Evolutionary conservation across 2,888 invertebrate genomes (phyloP).

Genomic region (Vanessa cardui): DNA sequence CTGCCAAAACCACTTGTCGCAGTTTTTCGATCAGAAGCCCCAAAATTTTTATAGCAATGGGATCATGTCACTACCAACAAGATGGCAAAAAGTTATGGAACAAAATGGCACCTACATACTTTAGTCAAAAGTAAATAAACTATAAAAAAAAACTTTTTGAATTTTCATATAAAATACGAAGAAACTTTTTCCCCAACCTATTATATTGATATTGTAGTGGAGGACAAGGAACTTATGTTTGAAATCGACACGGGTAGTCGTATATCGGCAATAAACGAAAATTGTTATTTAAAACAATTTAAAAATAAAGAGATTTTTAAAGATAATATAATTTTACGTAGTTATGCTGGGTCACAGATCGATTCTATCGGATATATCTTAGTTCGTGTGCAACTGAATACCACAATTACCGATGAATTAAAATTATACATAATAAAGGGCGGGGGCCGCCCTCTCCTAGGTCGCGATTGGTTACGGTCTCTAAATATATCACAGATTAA

Average conservation of each 20-base stretch:
- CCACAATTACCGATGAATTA: neutral
- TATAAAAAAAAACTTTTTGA: too few relatives aligned
- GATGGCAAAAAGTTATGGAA: too few relatives aligned
- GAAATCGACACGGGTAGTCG: slow-evolving; percentile 36
- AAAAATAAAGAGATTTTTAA: slow-evolving; percentile 12
- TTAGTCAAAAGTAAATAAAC: too few relatives aligned
- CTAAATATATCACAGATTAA: slow-evolving; percentile 2
- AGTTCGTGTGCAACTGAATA: slow-evolving; percentile 21
- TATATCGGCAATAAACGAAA: neutral
- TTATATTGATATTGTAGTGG: slow-evolving; percentile 27
- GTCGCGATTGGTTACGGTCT: neutral
- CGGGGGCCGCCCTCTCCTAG: slow-evolving; percentile 22
- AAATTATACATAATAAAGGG: slow-evolving; percentile 28
- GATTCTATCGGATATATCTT: slow-evolving; percentile 35
- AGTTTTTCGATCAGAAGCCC: too few relatives aligned
- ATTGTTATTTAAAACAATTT: neutral
- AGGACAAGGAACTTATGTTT: slow-evolving; percentile 18
- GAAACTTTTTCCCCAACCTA: too few relatives aligned
- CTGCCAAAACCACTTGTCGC: too few relatives aligned
- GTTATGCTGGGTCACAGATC: slow-evolving; percentile 35
- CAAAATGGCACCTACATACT: too few relatives aligned
- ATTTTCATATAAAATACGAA: too few relatives aligned
- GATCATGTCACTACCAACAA: too few relatives aligned
- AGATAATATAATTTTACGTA: slow-evolving; percentile 34
- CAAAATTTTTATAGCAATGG: too few relatives aligned